Evolutionary conservation across 2,797 vertebrate species (phyloP).

Genomic region (Melopsittacus undulatus): DNA sequence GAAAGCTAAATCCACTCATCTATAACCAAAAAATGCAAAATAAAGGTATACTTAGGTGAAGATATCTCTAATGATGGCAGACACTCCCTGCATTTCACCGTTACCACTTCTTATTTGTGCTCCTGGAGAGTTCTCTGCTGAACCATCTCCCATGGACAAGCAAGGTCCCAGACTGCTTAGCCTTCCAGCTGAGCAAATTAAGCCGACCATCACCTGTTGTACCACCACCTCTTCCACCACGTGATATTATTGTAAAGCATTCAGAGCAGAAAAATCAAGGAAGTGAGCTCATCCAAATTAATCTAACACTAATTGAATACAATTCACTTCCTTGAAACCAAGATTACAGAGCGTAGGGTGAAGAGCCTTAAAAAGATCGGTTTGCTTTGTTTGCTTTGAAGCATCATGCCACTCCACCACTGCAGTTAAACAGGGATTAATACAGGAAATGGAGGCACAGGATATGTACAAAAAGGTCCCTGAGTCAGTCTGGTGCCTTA

Average conservation of each 20-base stretch:
- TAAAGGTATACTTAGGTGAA: background rate
- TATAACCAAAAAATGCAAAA: background rate
- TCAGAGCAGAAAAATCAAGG: background rate
- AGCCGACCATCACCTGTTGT: fast-evolving
- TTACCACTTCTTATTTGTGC: background rate
- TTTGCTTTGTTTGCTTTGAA: background rate
- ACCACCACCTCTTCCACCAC: background rate
- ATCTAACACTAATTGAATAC: background rate
- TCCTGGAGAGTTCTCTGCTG: background rate
- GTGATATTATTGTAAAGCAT: background rate
- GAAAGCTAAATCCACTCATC: background rate
- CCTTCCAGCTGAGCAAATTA: background rate
- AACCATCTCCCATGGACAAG: background rate
- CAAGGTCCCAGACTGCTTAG: background rate
- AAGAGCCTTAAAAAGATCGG: background rate
- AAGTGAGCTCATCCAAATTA: background rate
- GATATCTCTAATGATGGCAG: background rate
- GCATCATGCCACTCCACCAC: background rate
- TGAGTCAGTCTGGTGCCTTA: background rate
- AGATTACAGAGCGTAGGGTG: background rate
- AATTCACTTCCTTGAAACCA: background rate
- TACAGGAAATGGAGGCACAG: background rate
- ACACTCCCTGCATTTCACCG: fast-evolving
- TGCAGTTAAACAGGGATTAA: background rate
- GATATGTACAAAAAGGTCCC: background rate